Evolutionary conservation across 2,888 invertebrate species (phyloP).

Genomic region (Euplagia quadripunctaria): DNA sequence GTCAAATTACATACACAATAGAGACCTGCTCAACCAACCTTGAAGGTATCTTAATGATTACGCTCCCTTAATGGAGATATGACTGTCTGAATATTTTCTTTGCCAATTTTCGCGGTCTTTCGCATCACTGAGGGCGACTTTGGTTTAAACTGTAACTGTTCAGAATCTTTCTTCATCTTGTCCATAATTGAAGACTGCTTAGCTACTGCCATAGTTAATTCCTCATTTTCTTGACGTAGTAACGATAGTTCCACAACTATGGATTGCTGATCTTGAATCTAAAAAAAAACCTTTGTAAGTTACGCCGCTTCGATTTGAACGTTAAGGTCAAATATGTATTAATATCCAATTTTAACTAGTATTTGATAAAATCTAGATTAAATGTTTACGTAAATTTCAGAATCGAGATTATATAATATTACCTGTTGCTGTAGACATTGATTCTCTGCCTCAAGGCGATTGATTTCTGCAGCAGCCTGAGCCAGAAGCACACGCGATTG

Average conservation of each 20-base stretch:
- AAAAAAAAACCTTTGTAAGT: conserved; percentile 29
- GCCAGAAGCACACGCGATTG: conserved; percentile 74
- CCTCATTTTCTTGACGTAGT: conserved; percentile 83
- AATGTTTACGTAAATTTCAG: not conserved
- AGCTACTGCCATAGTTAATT: conserved; percentile 77
- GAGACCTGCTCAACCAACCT: not conserved
- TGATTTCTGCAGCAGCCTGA: conserved; percentile 74
- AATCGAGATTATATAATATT: not conserved
- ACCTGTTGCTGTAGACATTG: conserved; percentile 76
- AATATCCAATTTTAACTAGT: too few relatives aligned
- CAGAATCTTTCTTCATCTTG: conserved; percentile 78
- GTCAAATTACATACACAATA: conserved; percentile 12
- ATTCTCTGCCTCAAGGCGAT: conserved; percentile 76
- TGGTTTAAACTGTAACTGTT: conserved; percentile 69
- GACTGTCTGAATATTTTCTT: conserved; percentile 76
- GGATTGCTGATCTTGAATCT: conserved; percentile 84
- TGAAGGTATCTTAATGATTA: conserved; percentile 64
- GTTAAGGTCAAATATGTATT: not conserved
- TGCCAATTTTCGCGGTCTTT: conserved; percentile 78
- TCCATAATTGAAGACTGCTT: conserved; percentile 81
- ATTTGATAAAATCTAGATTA: too few relatives aligned
- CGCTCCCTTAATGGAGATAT: conserved; percentile 83
- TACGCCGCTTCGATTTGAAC: not conserved
- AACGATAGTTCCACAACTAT: conserved; percentile 80
- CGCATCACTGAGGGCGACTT: conserved; percentile 78